Evolutionary conservation across 1,140 invertebrate genomes (phyloP), one percentile per base, ranked within the genome.

Genomic region (Antheraea mylitta): DNA sequence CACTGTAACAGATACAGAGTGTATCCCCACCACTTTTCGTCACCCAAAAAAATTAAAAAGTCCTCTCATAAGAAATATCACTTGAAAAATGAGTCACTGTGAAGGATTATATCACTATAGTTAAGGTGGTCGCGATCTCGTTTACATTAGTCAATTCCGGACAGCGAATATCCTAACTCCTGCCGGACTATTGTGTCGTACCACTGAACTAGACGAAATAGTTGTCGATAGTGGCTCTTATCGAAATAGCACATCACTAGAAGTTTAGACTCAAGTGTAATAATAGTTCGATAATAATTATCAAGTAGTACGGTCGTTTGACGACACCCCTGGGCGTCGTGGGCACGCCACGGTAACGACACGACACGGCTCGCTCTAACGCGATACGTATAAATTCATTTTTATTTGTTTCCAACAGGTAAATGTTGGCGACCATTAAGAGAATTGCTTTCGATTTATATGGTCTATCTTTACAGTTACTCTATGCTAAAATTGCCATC

Each of bases 371-470:
- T 22, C 9, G 18, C 19, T 53, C 45, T 37, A 63, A 63, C 45
- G 19, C 61, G 30, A n/a, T n/a, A 36, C 61, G 61, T 53, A 63
- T 63, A 63, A 63, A 63, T 63, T 63, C 61, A 36, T 37, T 63
- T 63, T 63, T 63, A 65, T 65, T 65, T 65, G 64, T 65, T 45
- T 65, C 38, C n/a, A 65, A 30, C 22, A 37, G 61, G 64, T 67
- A 68, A 64, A 67, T 58, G 48, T 70, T 63, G 64, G n/a, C 70
- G 62, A 71, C 76, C 72, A 73, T 82, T 80, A 82, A 67, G 59
- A 42, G 76, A 77, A 82, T 77, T 82, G 80, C 72, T 73, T 72
- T 69, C 36, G 69, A 62, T 61, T 61, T 68, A 30, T 4, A 11
- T 36, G 61, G 19, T 53, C 45, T 53, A 53, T 53, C 11, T 53